Conservation (phyloP, 2,797 vertebrate species). For the Sebastes vulpes region DNA sequence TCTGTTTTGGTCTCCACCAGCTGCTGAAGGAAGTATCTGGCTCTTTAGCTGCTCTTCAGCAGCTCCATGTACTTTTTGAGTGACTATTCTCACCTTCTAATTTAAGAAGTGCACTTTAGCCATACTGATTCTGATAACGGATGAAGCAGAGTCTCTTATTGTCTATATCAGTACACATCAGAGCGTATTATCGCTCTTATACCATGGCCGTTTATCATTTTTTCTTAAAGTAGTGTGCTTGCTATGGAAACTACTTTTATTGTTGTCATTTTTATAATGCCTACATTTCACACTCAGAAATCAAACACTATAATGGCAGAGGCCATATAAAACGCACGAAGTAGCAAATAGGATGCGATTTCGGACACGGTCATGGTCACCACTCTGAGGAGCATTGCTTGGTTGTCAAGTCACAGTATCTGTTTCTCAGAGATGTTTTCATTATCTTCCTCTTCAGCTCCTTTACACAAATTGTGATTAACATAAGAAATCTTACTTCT, state of each 20-base stretch:
- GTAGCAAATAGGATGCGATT: rapidly evolving
- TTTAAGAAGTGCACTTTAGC: background rate
- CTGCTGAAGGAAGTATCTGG: background rate
- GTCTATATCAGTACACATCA: background rate
- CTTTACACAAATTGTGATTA: too few relatives aligned
- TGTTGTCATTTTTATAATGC: background rate
- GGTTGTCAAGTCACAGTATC: too few relatives aligned
- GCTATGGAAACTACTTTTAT: too few relatives aligned
- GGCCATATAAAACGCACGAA: rapidly evolving
- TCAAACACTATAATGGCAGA: background rate
- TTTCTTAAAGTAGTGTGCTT: too few relatives aligned
- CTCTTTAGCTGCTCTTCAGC: background rate
- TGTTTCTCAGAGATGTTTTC: too few relatives aligned
- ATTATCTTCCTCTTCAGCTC: too few relatives aligned
- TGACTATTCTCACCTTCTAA: background rate
- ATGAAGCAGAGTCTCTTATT: background rate
- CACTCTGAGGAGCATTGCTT: background rate
- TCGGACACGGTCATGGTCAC: background rate
- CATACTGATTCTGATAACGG: background rate
- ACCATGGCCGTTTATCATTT: background rate
- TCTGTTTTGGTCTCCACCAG: background rate
- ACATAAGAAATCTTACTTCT: too few relatives aligned
- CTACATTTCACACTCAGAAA: background rate
- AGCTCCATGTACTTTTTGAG: background rate
- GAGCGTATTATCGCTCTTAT: background rate